Conservation (phyloP, 2,797 vertebrate genomes). For the Adrianichthys oophorus region DNA sequence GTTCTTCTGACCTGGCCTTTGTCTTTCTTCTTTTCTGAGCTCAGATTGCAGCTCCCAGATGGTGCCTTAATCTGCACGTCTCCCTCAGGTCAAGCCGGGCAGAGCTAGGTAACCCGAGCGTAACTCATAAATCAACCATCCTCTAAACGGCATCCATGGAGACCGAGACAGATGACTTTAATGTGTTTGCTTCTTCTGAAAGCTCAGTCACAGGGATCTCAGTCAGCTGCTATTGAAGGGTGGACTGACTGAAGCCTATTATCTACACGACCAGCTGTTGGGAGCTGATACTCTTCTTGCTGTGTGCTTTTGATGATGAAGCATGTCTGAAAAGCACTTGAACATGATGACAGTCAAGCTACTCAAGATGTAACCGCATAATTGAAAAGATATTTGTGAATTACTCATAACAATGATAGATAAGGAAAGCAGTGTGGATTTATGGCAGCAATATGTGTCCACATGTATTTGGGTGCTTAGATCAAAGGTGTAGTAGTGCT, state of each 20-base stretch:
- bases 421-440: no score
- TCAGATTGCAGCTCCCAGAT: constrained; percentile 79
- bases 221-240: constrained; percentile 37
- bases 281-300: constrained; percentile 24
- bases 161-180: constrained; percentile 62
- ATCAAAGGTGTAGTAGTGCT: no score
- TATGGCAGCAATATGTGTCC: no score
- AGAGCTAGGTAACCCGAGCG: constrained; percentile 76
- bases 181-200: constrained; percentile 60
- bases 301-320: constrained; percentile 43
- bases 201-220: constrained; percentile 35
- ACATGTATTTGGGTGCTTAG: no score
- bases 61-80: constrained; percentile 77
- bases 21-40: constrained; percentile 52
- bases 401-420: no score
- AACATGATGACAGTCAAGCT: constrained; percentile 38
- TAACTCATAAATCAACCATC: constrained; percentile 69
- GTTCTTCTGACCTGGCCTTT: constrained; percentile 22
- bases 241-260: constrained; percentile 54
- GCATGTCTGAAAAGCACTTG: constrained; percentile 36
- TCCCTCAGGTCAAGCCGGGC: constrained; percentile 68
- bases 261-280: constrained; percentile 58
- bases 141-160: constrained; percentile 58
- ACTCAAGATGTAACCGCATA: constrained; percentile 34
- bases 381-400: no score